Conservation (phyloP, 2,113 vertebrate species). For the Sorex araneus region DNA sequence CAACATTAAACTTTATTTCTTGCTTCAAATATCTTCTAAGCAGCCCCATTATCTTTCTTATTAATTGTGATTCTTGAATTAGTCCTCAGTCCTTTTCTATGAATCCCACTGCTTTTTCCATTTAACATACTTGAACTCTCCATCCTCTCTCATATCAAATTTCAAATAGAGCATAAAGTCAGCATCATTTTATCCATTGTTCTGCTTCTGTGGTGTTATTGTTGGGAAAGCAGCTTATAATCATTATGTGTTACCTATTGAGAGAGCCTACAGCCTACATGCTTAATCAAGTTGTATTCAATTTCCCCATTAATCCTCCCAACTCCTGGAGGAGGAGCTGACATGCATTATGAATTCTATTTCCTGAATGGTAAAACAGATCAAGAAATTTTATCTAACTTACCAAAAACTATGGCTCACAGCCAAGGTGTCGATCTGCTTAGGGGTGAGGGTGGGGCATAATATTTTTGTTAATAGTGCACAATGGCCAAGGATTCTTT, state of each 20-base stretch:
- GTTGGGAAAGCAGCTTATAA: background rate
- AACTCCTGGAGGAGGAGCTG: background rate
- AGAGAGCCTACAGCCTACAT: background rate
- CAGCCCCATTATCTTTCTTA: slow-evolving; percentile 4
- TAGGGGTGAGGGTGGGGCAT: background rate
- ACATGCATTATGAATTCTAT: slow-evolving; percentile 5
- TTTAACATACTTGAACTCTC: background rate
- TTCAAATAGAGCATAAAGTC: slow-evolving; percentile 31
- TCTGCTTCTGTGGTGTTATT: background rate
- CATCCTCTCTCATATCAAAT: background rate
- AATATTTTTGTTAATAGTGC: background rate
- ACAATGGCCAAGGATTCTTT: background rate
- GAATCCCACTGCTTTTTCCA: slow-evolving; percentile 25
- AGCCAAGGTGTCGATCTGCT: background rate
- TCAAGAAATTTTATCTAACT: slow-evolving; percentile 20
- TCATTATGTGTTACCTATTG: background rate
- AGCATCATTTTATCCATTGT: background rate
- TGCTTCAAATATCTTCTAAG: slow-evolving; percentile 16
- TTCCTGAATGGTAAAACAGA: slow-evolving; percentile 36
- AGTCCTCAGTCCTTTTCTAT: background rate
- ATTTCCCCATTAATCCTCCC: background rate
- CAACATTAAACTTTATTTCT: background rate
- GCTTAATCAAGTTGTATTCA: slow-evolving; percentile 2
- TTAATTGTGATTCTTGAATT: background rate
- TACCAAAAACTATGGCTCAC: background rate